Evolutionary conservation across 1,140 invertebrate genomes (phyloP), one percentile per base, ranked within the genome.

Genomic region (Leguminivora glycinivorella): DNA sequence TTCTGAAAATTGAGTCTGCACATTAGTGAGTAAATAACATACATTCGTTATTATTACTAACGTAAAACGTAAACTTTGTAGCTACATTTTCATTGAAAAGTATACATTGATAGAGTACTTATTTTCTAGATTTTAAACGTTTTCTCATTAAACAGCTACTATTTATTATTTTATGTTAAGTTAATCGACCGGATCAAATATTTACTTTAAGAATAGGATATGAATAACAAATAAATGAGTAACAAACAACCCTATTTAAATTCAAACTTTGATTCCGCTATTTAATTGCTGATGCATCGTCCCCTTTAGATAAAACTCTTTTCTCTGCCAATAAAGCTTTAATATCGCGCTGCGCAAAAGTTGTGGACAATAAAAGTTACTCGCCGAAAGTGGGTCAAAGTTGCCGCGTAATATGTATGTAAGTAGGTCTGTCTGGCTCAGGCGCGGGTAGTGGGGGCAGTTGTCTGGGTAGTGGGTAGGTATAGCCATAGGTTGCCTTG

Each of bases 301-400:
- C 10, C 9, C 3, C 43, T 47, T 7, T 47, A 47, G 17, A n/a
- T 9, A 19, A 63, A 63, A 34, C 17, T 63, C 58, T 29, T 17
- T 63, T 29, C 26, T 14, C 24, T 52, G 6, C 19, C 58, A 31
- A 31, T 34, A 31, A 17, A n/a, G 58, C 58, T 34, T 63, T 63
- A 63, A 63, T 63, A 63, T 63, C 17, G 58, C 12, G 58, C n/a
- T 47, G n/a, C 25, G 76, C 70, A 78, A 80, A 83, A 81, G 78
- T 79, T 78, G 73, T 71, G 68, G 66, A 73, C 74, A 78, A 77
- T 82, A 83, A 83, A 83, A 83, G 83, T 84, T 83, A 72, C 70
- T 72, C 52, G 72, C 68, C 71, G 74, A 70, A 86, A 86, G 76
- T 88, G 71, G 85, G 85, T 85, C 85, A 88, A 88, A 86, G 82